Conservation (phyloP, 2,888 invertebrate genomes). For the Caenorhabditis sinica region DNA sequence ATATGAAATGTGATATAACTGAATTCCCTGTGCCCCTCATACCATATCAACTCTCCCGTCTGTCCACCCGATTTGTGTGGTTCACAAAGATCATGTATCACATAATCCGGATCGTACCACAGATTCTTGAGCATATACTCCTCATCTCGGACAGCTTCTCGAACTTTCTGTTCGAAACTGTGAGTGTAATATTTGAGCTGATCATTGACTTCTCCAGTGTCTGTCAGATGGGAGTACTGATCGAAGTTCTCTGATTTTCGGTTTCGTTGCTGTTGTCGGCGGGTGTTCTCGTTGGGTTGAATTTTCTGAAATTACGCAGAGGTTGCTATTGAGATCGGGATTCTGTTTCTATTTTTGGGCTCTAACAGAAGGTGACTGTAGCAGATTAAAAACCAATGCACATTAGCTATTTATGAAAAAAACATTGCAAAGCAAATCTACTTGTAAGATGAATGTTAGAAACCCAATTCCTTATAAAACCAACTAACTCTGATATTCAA, state of each 20-base stretch:
- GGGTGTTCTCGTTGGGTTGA: constrained; percentile 54
- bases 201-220: constrained; percentile 61
- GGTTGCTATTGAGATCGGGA: too few species aligned
- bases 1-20: not conserved
- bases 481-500: constrained; percentile 48
- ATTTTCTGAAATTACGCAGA: constrained; percentile 21
- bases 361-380: too few species aligned
- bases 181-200: constrained; percentile 61
- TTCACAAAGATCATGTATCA: constrained; percentile 79
- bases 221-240: constrained; percentile 44
- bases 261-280: constrained; percentile 58
- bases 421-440: too few species aligned
- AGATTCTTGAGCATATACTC: constrained; percentile 70
- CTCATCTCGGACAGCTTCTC: constrained; percentile 64
- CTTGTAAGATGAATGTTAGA: too few species aligned
- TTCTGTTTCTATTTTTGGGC: too few species aligned
- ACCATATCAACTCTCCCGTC: constrained; percentile 76
- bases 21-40: not conserved
- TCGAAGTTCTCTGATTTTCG: constrained; percentile 57
- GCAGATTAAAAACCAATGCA: too few species aligned
- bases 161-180: constrained; percentile 55
- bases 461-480: too few species aligned
- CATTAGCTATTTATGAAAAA: too few species aligned
- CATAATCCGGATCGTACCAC: constrained; percentile 73
- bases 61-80: constrained; percentile 78